phyloP scores from a whole-genome alignment of 2,113 vertebrate genomes.

The Anser brachyrhynchus region DNA sequence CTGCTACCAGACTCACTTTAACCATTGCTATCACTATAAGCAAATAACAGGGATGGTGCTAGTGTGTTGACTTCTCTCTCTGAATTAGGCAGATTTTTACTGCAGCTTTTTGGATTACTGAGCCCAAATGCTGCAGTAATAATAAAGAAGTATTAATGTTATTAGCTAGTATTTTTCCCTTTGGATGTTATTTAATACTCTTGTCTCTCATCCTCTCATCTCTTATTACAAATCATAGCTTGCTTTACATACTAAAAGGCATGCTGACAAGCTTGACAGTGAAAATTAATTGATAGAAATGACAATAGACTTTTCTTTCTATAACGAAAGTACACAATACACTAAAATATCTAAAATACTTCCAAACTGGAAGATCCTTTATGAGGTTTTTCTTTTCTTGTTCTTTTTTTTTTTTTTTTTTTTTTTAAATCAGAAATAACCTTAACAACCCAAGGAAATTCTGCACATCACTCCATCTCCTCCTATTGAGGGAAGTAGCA shows the following conservation, averaged over 20 bases:
- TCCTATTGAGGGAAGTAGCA: neutral
- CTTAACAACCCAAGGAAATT: conserved; percentile 18
- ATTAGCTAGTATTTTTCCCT: conserved; percentile 24
- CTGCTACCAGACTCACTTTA: neutral
- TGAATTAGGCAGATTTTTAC: conserved; percentile 3
- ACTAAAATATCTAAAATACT: neutral
- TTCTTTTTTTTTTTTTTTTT: neutral
- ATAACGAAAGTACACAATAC: neutral
- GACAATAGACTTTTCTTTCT: neutral
- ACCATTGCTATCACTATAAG: neutral
- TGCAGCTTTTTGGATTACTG: conserved; percentile 24
- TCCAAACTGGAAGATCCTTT: neutral
- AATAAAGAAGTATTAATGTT: conserved; percentile 6
- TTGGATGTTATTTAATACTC: conserved; percentile 1
- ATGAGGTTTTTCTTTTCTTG: neutral
- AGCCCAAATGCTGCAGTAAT: conserved; percentile 32
- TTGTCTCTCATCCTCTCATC: neutral
- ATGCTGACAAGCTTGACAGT: neutral
- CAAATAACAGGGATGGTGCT: neutral
- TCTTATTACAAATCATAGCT: neutral
- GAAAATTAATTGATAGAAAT: conserved; percentile 30
- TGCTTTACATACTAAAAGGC: neutral
- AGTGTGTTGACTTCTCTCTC: neutral
- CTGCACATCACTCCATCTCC: conserved; percentile 8
- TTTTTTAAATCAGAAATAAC: neutral